A percentile compares a stretch with the other conserved stretches of the same genome.
Conservation (phyloP, 2,113 vertebrate genomes). For the Psittacara wagleri region DNA sequence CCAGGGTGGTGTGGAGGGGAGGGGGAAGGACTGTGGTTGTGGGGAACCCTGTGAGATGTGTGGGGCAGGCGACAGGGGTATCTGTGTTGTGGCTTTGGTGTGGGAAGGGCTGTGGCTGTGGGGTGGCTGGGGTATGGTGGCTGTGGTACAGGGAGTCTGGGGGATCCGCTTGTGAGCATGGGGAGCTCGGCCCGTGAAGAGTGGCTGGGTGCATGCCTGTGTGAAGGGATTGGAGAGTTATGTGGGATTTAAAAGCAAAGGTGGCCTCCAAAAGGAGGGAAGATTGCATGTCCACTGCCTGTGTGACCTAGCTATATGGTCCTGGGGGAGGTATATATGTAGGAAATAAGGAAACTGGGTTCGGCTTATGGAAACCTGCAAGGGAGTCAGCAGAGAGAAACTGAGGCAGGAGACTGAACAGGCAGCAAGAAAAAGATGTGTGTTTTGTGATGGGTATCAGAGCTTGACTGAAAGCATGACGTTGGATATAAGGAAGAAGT, state of each 20-base stretch:
- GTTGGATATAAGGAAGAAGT: not conserved
- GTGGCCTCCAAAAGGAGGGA: not conserved
- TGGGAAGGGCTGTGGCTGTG: not conserved
- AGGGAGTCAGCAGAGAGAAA: too few species aligned
- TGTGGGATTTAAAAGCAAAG: too few species aligned
- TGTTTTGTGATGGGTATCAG: not conserved
- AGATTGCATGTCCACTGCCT: rapidly evolving
- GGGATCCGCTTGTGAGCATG: rapidly evolving
- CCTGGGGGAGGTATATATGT: rapidly evolving
- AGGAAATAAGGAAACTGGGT: not conserved
- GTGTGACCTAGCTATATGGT: not conserved
- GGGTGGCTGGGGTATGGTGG: not conserved
- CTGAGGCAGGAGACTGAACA: not conserved
- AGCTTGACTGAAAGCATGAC: not conserved
- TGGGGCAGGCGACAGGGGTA: not conserved
- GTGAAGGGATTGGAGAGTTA: rapidly evolving
- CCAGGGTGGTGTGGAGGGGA: not conserved
- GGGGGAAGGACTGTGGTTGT: not conserved
- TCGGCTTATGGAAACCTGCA: not conserved
- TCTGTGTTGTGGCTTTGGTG: not conserved
- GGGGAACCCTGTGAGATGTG: not conserved
- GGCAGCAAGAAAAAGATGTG: not conserved
- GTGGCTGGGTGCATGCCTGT: rapidly evolving
- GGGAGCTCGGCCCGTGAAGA: not conserved
- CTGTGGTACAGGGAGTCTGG: rapidly evolving